These are phyloP conservation scores for Ichneumon xanthorius DNA, from an alignment of 2,888 invertebrate genomes.

Conservation along the genomic window DNA sequence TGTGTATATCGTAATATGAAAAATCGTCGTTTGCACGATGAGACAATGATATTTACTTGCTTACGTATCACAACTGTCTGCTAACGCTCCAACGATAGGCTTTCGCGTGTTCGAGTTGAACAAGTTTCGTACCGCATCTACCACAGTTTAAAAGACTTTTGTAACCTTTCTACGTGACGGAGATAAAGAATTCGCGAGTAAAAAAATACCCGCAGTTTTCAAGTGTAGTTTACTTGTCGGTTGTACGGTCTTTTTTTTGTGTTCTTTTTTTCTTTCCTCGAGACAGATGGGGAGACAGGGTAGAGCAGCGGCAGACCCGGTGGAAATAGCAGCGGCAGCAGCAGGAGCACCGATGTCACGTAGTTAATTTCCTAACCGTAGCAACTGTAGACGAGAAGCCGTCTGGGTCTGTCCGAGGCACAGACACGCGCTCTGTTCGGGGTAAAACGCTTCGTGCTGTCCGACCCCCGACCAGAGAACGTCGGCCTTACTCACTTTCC, in stretches of 20 bases:
- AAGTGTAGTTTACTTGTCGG: constrained; percentile 30
- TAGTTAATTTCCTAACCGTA: constrained; percentile 71
- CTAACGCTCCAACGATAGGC: neutral
- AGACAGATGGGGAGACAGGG: constrained; percentile 1
- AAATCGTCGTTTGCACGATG: too few species aligned
- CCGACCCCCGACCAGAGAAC: constrained; percentile 31
- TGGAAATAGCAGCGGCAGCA: constrained; percentile 31
- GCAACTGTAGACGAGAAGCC: constrained; percentile 56
- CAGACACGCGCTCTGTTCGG: constrained; percentile 47
- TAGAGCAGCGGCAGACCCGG: constrained; percentile 7
- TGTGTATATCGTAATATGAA: neutral
- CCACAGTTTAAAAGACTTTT: neutral
- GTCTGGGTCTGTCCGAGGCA: constrained; percentile 45
- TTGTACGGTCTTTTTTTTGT: constrained; percentile 10
- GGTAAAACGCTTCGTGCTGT: constrained; percentile 50
- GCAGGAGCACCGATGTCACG: constrained; percentile 66
- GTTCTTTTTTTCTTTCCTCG: neutral
- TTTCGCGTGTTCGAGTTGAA: neutral
- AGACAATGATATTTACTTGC: neutral
- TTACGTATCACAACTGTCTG: neutral
- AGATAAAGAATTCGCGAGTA: constrained; percentile 8
- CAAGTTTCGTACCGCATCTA: neutral
- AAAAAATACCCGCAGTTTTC: constrained; percentile 34
- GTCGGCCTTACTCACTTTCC: constrained; percentile 33
- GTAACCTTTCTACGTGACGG: constrained; percentile 9